Evolutionary conservation across 2,113 vertebrate species (phyloP).

Genomic region (Marcusenius ussheri): DNA sequence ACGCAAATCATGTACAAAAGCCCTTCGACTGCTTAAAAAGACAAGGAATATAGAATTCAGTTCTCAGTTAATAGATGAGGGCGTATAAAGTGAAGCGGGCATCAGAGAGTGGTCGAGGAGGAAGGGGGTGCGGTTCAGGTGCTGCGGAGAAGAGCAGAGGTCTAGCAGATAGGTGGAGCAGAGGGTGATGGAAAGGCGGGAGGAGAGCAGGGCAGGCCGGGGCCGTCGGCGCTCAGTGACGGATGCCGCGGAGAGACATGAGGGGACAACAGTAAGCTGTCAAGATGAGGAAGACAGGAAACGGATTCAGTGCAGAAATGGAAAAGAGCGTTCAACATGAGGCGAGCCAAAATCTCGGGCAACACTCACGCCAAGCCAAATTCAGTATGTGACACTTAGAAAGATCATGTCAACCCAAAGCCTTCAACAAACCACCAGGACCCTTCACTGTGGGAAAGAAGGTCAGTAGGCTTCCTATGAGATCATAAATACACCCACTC

Average conservation of each 20-base stretch:
- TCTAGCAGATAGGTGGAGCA: slow-evolving; percentile 38
- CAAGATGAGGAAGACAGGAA: slow-evolving; percentile 38
- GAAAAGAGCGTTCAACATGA: neutral
- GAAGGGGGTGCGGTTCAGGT: neutral
- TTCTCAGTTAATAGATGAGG: neutral
- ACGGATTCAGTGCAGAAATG: neutral
- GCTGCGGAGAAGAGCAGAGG: slow-evolving; percentile 34
- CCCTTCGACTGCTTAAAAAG: neutral
- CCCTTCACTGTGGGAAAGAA: neutral
- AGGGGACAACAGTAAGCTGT: slow-evolving; percentile 76
- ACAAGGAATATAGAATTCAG: neutral
- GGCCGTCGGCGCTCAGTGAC: slow-evolving; percentile 55
- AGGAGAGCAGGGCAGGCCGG: slow-evolving; percentile 45
- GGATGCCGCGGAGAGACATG: slow-evolving; percentile 65
- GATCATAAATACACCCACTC: neutral
- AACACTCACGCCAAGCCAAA: neutral
- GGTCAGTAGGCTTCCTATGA: neutral
- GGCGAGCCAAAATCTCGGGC: neutral
- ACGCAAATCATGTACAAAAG: slow-evolving; percentile 8
- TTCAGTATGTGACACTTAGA: neutral
- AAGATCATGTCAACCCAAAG: neutral
- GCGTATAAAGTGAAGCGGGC: neutral
- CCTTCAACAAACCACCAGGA: neutral
- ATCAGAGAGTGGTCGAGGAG: neutral
- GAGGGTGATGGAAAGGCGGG: slow-evolving; percentile 46